phyloP scores from a whole-genome alignment of 2,113 vertebrate species.

The Prionailurus viverrinus region DNA sequence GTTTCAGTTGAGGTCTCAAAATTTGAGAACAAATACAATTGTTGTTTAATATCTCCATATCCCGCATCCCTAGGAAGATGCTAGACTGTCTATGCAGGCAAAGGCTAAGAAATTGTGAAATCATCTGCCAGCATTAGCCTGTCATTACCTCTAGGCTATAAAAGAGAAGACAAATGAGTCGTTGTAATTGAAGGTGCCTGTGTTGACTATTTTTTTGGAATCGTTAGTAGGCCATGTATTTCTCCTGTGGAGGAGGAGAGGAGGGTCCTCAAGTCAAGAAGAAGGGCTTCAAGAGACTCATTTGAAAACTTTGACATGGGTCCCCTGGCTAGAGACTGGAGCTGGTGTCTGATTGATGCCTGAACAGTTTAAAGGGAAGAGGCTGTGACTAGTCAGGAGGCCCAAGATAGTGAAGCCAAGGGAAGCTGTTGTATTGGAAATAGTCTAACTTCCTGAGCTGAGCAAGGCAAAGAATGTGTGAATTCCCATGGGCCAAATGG shows the following conservation, averaged over 20 bases:
- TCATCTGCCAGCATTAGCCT: not conserved
- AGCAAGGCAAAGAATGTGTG: not conserved
- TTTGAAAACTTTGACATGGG: not conserved
- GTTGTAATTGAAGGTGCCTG: not conserved
- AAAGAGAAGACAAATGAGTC: conserved; percentile 29
- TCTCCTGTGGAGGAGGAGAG: not conserved
- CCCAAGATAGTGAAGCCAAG: not conserved
- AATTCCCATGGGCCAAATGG: not conserved
- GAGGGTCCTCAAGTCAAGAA: not conserved
- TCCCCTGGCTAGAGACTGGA: not conserved
- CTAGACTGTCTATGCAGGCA: not conserved
- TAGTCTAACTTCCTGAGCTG: not conserved
- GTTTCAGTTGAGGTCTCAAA: conserved; percentile 43
- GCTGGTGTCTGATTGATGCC: not conserved
- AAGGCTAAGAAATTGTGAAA: conserved; percentile 15
- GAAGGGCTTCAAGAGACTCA: not conserved
- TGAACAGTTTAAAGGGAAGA: conserved; percentile 10
- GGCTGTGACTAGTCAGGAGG: not conserved
- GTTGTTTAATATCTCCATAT: not conserved
- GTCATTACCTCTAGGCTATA: not conserved
- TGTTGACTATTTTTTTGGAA: not conserved
- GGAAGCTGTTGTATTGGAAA: not conserved
- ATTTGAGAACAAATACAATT: not conserved
- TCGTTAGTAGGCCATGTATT: not conserved
- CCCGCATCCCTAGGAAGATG: not conserved